A percentile compares a stretch with the other conserved stretches of the same genome.
Conservation (phyloP, 2,888 invertebrate genomes). For the Eurois occulta region DNA sequence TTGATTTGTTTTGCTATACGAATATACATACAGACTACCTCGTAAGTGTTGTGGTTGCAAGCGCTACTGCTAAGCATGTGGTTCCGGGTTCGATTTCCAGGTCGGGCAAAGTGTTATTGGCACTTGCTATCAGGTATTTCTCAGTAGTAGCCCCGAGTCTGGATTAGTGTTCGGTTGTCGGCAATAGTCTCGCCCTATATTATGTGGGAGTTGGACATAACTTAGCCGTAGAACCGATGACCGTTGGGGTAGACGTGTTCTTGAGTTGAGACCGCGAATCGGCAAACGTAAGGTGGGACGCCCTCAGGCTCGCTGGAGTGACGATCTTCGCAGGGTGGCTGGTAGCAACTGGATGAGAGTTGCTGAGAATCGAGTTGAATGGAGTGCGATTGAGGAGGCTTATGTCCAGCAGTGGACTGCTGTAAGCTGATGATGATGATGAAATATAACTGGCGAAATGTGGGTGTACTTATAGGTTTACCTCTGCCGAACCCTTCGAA, state of each 20-base stretch:
- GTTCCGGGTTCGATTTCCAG: neutral
- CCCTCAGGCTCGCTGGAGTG: too few relatives aligned
- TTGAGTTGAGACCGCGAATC: too few relatives aligned
- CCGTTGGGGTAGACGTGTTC: too few relatives aligned
- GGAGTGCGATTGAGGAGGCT: too few relatives aligned
- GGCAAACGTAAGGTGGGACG: too few relatives aligned
- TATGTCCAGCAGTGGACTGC: too few relatives aligned
- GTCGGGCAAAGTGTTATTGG: neutral
- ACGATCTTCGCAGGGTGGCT: too few relatives aligned
- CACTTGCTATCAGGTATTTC: neutral
- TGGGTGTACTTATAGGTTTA: neutral
- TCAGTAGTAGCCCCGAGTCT: neutral
- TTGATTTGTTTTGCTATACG: slow-evolving; percentile 4
- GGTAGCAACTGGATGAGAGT: too few relatives aligned
- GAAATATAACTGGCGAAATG: neutral
- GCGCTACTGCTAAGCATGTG: neutral
- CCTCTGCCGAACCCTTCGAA: neutral
- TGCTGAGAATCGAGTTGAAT: too few relatives aligned
- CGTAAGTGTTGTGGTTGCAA: neutral
- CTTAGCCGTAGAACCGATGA: too few relatives aligned
- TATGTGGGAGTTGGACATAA: neutral
- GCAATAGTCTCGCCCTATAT: neutral
- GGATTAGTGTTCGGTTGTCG: neutral
- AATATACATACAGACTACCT: neutral
- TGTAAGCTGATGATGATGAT: too few relatives aligned